Conservation (phyloP, 1,140 invertebrate species). For the Aphaenogaster rudis region DNA sequence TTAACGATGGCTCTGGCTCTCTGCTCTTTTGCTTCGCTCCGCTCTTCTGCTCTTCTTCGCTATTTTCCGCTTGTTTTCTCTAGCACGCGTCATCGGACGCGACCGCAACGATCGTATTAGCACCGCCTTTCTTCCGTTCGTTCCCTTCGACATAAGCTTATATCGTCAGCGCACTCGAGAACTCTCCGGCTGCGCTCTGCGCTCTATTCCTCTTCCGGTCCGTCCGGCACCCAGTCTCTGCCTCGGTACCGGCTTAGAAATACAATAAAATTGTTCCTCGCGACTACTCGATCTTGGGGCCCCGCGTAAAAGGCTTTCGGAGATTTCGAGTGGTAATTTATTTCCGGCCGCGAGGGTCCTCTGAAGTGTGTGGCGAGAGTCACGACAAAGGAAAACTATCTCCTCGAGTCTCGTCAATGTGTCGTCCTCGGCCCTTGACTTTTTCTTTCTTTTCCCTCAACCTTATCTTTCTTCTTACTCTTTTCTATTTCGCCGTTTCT, state of each 20-base stretch:
- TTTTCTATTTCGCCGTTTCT: not conserved
- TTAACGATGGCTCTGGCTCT: slow-evolving; percentile 20
- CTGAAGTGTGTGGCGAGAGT: slow-evolving; percentile 66
- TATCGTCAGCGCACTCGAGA: slow-evolving; percentile 64
- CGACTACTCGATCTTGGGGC: slow-evolving; percentile 69
- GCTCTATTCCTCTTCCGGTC: slow-evolving; percentile 31
- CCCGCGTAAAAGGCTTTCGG: slow-evolving; percentile 75
- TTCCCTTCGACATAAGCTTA: slow-evolving; percentile 72
- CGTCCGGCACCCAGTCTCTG: slow-evolving; percentile 53
- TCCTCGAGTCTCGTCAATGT: slow-evolving; percentile 71
- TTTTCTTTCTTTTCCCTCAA: slow-evolving; percentile 15
- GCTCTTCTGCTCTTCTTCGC: not conserved
- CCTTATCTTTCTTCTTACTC: not conserved
- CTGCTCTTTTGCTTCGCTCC: not conserved
- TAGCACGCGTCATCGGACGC: slow-evolving; percentile 52
- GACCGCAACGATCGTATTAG: slow-evolving; percentile 63
- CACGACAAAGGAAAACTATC: slow-evolving; percentile 77
- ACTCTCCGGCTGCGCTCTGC: slow-evolving; percentile 15
- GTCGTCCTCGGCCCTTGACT: slow-evolving; percentile 60
- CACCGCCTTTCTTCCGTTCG: slow-evolving; percentile 64
- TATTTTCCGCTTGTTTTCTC: slow-evolving; percentile 55
- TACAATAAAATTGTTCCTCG: slow-evolving; percentile 78
- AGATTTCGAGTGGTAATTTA: slow-evolving; percentile 80
- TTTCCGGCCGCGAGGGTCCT: slow-evolving; percentile 73
- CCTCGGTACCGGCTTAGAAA: slow-evolving; percentile 65